A percentile compares a stretch with the other conserved stretches of the same genome.
Evolutionary conservation across 1,140 invertebrate genomes (phyloP).

Genomic region (Popillia japonica): DNA sequence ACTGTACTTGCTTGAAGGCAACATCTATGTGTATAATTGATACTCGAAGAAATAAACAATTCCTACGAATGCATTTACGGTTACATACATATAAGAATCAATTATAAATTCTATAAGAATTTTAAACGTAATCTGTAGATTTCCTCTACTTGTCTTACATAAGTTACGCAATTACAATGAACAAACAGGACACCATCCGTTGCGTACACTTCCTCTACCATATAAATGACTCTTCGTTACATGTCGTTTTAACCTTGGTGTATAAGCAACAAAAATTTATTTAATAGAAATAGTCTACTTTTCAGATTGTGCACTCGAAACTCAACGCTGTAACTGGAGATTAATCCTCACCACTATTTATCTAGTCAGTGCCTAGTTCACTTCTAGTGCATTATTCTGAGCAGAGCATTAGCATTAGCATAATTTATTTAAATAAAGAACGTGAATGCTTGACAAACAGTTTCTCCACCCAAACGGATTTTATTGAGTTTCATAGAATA

Average conservation of each 20-base stretch:
- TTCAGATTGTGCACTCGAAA: no score
- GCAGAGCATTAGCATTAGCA: background rate
- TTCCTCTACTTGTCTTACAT: background rate
- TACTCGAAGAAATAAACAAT: background rate
- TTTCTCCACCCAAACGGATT: background rate
- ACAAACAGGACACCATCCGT: background rate
- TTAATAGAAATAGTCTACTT: no score
- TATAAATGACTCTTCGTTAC: background rate
- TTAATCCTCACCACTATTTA: no score
- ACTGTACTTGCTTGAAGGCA: background rate
- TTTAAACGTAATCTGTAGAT: no score
- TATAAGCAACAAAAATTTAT: no score
- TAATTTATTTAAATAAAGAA: conserved; percentile 32
- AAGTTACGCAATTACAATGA: background rate
- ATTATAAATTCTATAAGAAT: no score
- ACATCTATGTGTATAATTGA: background rate
- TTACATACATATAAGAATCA: no score
- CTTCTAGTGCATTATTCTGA: background rate
- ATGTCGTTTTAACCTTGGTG: no score
- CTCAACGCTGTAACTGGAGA: no score
- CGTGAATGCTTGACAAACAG: conserved; percentile 12
- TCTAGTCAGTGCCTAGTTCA: background rate
- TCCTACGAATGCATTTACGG: background rate
- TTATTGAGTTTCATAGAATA: conserved; percentile 23
- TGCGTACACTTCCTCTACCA: background rate